Conservation (phyloP, 2,888 invertebrate genomes). For the Andrena praecox region DNA sequence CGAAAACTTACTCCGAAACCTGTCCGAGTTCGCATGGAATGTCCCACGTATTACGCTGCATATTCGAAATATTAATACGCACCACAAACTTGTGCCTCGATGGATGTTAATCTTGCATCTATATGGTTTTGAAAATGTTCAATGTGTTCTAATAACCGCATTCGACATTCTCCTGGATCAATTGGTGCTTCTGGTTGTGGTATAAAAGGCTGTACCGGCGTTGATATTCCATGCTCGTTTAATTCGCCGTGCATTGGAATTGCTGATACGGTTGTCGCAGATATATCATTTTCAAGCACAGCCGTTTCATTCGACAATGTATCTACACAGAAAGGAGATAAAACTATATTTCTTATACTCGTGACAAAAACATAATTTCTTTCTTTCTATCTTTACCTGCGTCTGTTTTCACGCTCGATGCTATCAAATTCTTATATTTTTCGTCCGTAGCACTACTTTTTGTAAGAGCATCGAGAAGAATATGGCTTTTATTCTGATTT, state of each 20-base stretch:
- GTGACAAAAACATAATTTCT: neutral
- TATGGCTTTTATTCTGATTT: slow-evolving; percentile 70
- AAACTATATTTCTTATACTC: neutral
- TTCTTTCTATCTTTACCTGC: slow-evolving; percentile 31
- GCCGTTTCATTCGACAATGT: slow-evolving; percentile 33
- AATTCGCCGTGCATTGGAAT: slow-evolving; percentile 49
- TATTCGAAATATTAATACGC: slow-evolving; percentile 37
- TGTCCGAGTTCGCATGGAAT: too few relatives aligned
- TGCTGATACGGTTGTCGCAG: slow-evolving; percentile 17
- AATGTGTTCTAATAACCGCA: slow-evolving; percentile 91
- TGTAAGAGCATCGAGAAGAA: slow-evolving; percentile 77
- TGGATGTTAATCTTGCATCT: slow-evolving; percentile 89
- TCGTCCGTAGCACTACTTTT: slow-evolving; percentile 65
- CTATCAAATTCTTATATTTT: slow-evolving; percentile 42
- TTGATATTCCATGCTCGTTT: slow-evolving; percentile 53
- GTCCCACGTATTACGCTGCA: too few relatives aligned
- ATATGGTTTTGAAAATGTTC: slow-evolving; percentile 91
- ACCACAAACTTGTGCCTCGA: slow-evolving; percentile 92
- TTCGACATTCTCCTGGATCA: slow-evolving; percentile 91
- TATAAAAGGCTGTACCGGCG: slow-evolving; percentile 83
- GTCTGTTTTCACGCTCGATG: slow-evolving; percentile 64
- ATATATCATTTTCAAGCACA: slow-evolving; percentile 33
- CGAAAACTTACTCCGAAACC: too few relatives aligned
- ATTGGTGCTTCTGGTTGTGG: slow-evolving; percentile 94
- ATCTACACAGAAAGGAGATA: slow-evolving; percentile 21